phyloP scores from a whole-genome alignment of 2,888 invertebrate species.

The Helobdella robusta region DNA sequence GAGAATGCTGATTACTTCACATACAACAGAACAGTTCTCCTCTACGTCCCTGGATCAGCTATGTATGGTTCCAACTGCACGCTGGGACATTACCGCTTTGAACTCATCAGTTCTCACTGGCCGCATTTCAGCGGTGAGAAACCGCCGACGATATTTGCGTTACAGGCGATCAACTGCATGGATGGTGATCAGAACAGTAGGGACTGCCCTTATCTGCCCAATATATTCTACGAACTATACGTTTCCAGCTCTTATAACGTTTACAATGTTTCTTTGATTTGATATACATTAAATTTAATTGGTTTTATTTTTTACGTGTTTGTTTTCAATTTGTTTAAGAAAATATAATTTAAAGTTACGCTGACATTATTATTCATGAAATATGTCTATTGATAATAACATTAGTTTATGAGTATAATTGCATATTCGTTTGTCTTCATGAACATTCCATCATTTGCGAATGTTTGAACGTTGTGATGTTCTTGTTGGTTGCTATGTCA shows the following conservation, averaged over 20 bases:
- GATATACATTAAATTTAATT: too few species aligned
- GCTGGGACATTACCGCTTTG: neutral
- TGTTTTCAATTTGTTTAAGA: too few species aligned
- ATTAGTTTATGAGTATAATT: too few species aligned
- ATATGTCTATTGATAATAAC: too few species aligned
- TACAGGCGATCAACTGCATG: neutral
- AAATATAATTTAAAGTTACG: too few species aligned
- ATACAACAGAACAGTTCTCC: neutral
- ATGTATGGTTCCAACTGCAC: neutral
- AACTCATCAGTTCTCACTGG: neutral
- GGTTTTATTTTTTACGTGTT: too few species aligned
- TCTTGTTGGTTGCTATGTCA: too few species aligned
- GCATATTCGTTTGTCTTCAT: too few species aligned
- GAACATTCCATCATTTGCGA: too few species aligned
- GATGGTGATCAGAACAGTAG: neutral
- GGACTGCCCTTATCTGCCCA: neutral
- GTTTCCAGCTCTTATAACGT: conserved; percentile 2
- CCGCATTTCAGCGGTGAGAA: conserved; percentile 25
- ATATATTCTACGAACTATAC: neutral
- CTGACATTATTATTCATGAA: too few species aligned
- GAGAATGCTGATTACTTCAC: neutral
- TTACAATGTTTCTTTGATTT: too few species aligned
- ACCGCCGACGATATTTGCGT: conserved; percentile 5
- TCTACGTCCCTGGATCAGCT: conserved; percentile 14
- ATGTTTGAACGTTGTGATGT: too few species aligned